Evolutionary conservation across 2,888 invertebrate species (phyloP), one percentile per base, ranked within the genome.

Genomic region (Habroteleia sp.): DNA sequence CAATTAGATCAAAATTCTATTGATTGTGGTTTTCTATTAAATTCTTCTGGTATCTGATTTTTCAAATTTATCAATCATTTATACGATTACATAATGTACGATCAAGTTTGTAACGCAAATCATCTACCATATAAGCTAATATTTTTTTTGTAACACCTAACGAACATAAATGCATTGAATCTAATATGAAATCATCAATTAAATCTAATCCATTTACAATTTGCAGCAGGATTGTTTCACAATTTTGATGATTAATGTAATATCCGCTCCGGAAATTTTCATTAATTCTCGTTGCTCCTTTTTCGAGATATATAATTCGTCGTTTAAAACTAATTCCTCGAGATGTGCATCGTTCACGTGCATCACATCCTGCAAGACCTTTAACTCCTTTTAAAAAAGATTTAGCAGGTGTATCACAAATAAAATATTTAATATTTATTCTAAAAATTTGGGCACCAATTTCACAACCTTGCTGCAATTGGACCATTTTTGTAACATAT

Each of bases 1-100:
- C 77, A 82, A 7, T 65, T 63, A 11, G 25, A 37, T 10, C 8
- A 10, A 5, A 2, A 10, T 10, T 10, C 10, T 10, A 77, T 17
- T 2, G 42, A 39, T 20, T 73, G 46, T 0, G 79, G 66, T 63
- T 79, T 80, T 31, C 82, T 68, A 23, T 60, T 62, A 60, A 83
- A 82, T 60, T 82, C 82, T 3, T 8, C 13, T 1, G 82, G 79
- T 14, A 77, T 48, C 44, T 72, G 72, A 4, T 3, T 17, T 41
- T 35, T 66, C 11, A 79, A 20, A 3, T 8, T 0, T 8, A 10
- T 3, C 8, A 60, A 48, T 27, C 37, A 46, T 14, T 8, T 2
- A 52, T 37, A n/a, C 33, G 1, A 8, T 4, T 8, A 8, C 29
- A n/a, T 27, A 31, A 7, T 1, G 6, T 17, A 14, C 33, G 20